Base-by-base conservation (phyloP, 23 tunicate species). In the Phallusia fumigata region DNA sequence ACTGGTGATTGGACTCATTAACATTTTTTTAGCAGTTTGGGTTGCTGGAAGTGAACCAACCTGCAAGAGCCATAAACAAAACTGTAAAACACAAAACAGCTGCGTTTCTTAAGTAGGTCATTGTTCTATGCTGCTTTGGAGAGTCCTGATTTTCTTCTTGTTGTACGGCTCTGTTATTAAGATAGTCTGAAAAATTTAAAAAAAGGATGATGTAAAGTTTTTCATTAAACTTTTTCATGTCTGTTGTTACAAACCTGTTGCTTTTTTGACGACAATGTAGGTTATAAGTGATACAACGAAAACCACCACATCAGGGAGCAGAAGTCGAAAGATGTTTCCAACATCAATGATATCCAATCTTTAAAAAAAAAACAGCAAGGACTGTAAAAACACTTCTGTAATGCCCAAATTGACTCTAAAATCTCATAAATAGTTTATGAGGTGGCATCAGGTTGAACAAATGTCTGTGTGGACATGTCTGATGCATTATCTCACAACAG, bases 281-380 rank as follows among this genome's bases (percentile, higher is more conserved):
- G 87, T 80, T 15, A 81, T 0, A 31, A 84, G 32, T 31, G 95
- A 79, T 19, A 87, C 77, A 18, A 90, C 0, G 52, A 95, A 95
- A 24, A 82, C 84, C 30, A 69, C 76, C 19, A 95, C 76, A 51
- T 95, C 95, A 22, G 99, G 99, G 1, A 90, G 53, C 22, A 95
- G 19, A 32, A 90, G 82, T 36, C 99, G 80, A 44, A 90, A 81
- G 24, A 90, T 75, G 65, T 90, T 89, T 73, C 81, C 87, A 53
- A 81, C 86, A 78, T 82, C 88, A 33, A 81, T 81, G 16, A 33
- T 18, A 50, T 93, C 89, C 50, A 93, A 77, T 40, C 95, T 90
- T 82, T 3, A 73, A 36, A 45, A 81, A 36, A 22, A 52, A 30
- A 18, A 28, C 69, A 58, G 5, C 10, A 10, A 40, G 47, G 5